Evolutionary conservation across 1,140 invertebrate species (phyloP).

Genomic region (Sminthurinus signatus): DNA sequence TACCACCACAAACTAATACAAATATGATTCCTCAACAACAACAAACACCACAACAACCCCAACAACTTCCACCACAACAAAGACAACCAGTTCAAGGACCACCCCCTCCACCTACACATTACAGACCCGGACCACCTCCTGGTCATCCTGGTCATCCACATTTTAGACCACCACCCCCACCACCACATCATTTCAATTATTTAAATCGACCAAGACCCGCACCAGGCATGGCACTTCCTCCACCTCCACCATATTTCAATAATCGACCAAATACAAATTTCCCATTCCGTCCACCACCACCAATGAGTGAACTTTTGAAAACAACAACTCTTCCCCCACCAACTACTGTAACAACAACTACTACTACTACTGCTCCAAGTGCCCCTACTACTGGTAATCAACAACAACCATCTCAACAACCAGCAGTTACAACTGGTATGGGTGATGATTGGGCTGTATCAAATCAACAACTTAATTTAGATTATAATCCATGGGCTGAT

Average conservation of each 20-base stretch:
- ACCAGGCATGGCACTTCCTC: not conserved
- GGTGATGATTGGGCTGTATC: constrained; percentile 6
- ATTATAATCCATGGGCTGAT: constrained; percentile 7
- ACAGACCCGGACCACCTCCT: not conserved
- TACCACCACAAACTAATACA: constrained; percentile 8
- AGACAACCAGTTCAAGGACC: not conserved
- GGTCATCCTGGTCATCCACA: too few species aligned
- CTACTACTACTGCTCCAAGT: not conserved
- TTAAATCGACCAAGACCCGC: not conserved
- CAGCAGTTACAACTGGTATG: not conserved
- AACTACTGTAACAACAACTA: not conserved
- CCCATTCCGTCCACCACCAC: constrained; percentile 16
- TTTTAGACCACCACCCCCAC: not conserved
- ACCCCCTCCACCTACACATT: constrained; percentile 1
- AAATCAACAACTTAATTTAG: constrained; percentile 4
- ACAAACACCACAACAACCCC: not conserved
- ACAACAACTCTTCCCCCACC: constrained; percentile 1
- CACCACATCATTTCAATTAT: constrained; percentile 3
- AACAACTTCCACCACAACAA: not conserved
- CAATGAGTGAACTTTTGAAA: constrained; percentile 19
- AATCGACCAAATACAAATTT: constrained; percentile 16
- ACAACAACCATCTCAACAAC: not conserved
- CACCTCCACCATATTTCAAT: constrained; percentile 12
- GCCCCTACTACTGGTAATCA: not conserved
- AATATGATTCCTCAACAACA: too few species aligned